Evolutionary conservation across 2,888 invertebrate genomes (phyloP).

Genomic region (Ametastegia equiseti): DNA sequence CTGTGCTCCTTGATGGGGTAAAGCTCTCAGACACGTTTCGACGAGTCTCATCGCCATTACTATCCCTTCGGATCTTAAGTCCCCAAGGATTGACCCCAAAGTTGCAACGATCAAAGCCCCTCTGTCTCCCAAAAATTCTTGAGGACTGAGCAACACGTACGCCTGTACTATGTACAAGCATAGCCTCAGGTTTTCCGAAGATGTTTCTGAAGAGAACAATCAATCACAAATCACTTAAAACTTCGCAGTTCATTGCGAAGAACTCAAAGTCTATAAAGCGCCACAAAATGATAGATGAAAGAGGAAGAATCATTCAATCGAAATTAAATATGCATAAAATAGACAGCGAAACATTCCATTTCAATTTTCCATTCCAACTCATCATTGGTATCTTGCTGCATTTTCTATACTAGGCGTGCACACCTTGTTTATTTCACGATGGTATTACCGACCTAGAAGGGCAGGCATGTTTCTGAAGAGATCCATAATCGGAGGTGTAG

Average conservation of each 20-base stretch:
- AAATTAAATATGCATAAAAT: conserved; percentile 20
- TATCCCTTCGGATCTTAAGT: conserved; percentile 86
- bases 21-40: conserved; percentile 86
- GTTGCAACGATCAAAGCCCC: conserved; percentile 85
- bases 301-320: conserved; percentile 40
- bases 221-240: conserved; percentile 7
- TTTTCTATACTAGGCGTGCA: conserved; percentile 31
- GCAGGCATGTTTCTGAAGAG: conserved; percentile 86
- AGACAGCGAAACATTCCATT: not conserved
- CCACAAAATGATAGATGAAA: not conserved
- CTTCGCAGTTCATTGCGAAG: not conserved
- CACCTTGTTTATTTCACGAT: conserved; percentile 37
- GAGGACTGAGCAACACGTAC: conserved; percentile 88
- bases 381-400: not conserved
- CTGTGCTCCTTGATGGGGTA: conserved; percentile 85
- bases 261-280: not conserved
- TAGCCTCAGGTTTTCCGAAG: conserved; percentile 88
- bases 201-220: conserved; percentile 81
- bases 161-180: conserved; percentile 90
- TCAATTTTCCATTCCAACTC: not conserved
- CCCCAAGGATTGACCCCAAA: conserved; percentile 85
- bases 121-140: conserved; percentile 85
- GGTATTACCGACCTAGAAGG: conserved; percentile 81
- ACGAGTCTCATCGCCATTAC: conserved; percentile 86
- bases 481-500: conserved; percentile 82